A percentile compares a stretch with the other conserved stretches of the same genome.
These are phyloP conservation scores for Zosterops hypoxanthus DNA, from an alignment of 2,113 vertebrate species.

Conservation along the genomic window DNA sequence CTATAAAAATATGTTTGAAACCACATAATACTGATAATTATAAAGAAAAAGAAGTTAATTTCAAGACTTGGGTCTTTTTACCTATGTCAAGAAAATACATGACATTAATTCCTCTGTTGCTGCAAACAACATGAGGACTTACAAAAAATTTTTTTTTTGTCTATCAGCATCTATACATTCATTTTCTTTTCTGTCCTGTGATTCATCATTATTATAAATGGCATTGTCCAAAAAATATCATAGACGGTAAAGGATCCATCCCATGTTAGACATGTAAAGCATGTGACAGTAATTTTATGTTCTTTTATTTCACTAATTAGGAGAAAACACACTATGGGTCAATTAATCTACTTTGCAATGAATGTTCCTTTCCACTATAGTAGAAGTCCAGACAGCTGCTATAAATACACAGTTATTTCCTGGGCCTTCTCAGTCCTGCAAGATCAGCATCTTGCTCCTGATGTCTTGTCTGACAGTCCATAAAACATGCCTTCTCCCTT, in stretches of 20 bases:
- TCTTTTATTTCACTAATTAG: background rate
- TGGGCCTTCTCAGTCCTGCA: background rate
- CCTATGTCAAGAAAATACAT: background rate
- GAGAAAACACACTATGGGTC: background rate
- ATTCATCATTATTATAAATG: background rate
- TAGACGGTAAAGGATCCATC: background rate
- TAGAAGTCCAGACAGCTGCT: background rate
- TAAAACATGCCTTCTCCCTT: background rate
- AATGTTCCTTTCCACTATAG: background rate
- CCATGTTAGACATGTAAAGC: background rate
- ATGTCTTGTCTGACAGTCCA: background rate
- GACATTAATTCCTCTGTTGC: background rate
- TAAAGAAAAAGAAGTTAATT: background rate
- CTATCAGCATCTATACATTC: background rate
- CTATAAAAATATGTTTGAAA: background rate
- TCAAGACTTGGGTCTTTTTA: background rate
- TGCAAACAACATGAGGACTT: background rate
- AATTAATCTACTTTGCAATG: background rate
- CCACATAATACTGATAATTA: background rate
- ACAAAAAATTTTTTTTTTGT: rapidly evolving
- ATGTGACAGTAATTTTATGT: background rate
- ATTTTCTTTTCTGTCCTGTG: background rate
- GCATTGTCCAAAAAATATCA: background rate
- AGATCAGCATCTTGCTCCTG: background rate
- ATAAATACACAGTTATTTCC: background rate